These are phyloP conservation scores for Etheostoma nigrum DNA, from an alignment of 2,797 vertebrate genomes.

Conservation along the genomic window DNA sequence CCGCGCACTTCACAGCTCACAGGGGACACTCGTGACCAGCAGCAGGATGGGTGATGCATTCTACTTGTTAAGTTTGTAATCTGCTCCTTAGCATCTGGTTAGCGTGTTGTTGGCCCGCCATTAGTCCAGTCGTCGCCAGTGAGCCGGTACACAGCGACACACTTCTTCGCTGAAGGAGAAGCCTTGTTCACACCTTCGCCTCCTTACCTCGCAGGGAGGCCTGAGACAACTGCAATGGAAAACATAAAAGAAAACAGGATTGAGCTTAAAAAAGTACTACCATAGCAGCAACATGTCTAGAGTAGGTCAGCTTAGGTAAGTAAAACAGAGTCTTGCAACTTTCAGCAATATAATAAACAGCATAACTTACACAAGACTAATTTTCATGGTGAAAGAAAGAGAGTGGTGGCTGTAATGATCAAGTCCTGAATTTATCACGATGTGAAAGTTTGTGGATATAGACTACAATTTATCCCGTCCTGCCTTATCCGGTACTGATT, in stretches of 20 bases:
- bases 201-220: constrained; percentile 89
- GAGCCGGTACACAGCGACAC: constrained; percentile 94
- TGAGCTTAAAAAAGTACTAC: neutral
- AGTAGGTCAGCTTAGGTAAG: neutral
- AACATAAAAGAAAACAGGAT: neutral
- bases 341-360: no score
- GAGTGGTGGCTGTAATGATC: no score
- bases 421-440: no score
- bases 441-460: no score
- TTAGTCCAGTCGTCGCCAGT: constrained; percentile 92
- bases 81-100: constrained; percentile 33
- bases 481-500: no score
- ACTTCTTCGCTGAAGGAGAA: constrained; percentile 95
- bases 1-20: constrained; percentile 42
- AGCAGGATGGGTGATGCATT: constrained; percentile 27
- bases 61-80: constrained; percentile 25
- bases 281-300: neutral
- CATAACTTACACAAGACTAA: no score
- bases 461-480: no score
- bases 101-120: neutral
- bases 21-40: constrained; percentile 45
- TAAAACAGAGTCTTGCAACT: neutral
- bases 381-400: no score
- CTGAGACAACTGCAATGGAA: constrained; percentile 88
- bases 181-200: constrained; percentile 89